These are phyloP conservation scores for Scolopax bukidnonensis DNA, from an alignment of 2,797 vertebrate genomes.

Conservation along the genomic window DNA sequence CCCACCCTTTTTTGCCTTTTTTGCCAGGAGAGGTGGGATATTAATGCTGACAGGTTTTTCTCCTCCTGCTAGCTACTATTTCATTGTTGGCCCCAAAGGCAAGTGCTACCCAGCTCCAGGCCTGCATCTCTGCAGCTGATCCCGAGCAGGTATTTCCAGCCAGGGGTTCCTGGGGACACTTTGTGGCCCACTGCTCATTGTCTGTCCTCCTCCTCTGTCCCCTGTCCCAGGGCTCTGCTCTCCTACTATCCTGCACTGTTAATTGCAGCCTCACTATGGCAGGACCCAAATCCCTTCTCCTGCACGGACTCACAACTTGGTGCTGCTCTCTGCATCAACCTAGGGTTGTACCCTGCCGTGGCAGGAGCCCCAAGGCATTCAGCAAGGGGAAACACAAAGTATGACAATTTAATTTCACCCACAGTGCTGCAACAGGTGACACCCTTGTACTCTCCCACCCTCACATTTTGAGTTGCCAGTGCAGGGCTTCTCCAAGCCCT, in stretches of 20 bases:
- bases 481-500: not conserved
- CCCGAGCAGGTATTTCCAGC: not conserved
- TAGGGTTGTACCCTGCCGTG: not conserved
- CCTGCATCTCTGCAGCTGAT: not conserved
- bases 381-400: not conserved
- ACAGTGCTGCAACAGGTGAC: not conserved
- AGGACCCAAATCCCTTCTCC: not conserved
- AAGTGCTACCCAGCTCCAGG: not conserved
- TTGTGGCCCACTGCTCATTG: accelerated
- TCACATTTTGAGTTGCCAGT: not conserved
- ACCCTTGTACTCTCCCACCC: not conserved
- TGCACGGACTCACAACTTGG: accelerated
- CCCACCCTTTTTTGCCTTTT: not conserved
- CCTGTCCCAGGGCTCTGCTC: accelerated
- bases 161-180: accelerated
- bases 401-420: not conserved
- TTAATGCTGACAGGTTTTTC: not conserved
- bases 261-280: accelerated
- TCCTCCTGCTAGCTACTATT: not conserved
- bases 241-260: not conserved
- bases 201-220: not conserved
- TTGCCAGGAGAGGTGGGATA: not conserved
- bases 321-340: not conserved
- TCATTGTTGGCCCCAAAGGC: accelerated
- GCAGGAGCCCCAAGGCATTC: not conserved